Percentiles rank a stretch among this genome's conserved stretches.
phyloP scores from a whole-genome alignment of 2,888 invertebrate species.

The Pseudoips prasinana region DNA sequence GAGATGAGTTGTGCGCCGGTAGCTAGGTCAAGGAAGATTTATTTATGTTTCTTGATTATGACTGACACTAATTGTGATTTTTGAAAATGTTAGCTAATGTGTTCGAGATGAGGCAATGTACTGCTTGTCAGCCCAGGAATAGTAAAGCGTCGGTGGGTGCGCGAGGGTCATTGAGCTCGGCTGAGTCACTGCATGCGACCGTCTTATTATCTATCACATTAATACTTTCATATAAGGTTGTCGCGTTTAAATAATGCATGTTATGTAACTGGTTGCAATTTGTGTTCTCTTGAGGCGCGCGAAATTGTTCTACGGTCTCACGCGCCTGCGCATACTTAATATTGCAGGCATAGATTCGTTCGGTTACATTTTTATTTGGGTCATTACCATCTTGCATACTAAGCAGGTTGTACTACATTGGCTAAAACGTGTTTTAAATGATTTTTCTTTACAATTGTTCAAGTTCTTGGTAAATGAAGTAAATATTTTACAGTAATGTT shows the following conservation, averaged over 20 bases:
- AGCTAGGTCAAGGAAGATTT: slow-evolving; percentile 31
- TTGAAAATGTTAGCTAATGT: slow-evolving; percentile 38
- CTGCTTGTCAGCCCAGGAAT: slow-evolving; percentile 62
- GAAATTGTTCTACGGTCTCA: slow-evolving; percentile 42
- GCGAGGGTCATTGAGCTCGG: slow-evolving; percentile 68
- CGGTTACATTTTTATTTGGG: slow-evolving; percentile 24
- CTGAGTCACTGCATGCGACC: slow-evolving; percentile 72
- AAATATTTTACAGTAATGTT: too few species aligned
- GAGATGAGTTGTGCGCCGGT: slow-evolving; percentile 12
- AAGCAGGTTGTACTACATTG: too few species aligned
- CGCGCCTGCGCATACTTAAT: slow-evolving; percentile 29
- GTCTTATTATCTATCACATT: slow-evolving; percentile 72
- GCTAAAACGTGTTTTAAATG: too few species aligned
- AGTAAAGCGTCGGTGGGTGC: slow-evolving; percentile 64
- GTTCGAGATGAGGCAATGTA: slow-evolving; percentile 57
- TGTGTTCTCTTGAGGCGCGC: slow-evolving; percentile 56
- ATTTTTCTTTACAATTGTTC: too few species aligned
- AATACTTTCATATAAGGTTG: slow-evolving; percentile 79
- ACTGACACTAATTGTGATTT: slow-evolving; percentile 37
- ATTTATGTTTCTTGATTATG: slow-evolving; percentile 25
- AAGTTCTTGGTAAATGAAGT: too few species aligned
- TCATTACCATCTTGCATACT: slow-evolving; percentile 19
- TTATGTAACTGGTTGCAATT: slow-evolving; percentile 77
- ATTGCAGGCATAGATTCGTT: slow-evolving; percentile 11
- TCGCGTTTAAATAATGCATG: slow-evolving; percentile 78